A percentile compares a stretch with the other conserved stretches of the same genome.
Evolutionary conservation across 2,113 vertebrate species (phyloP).

Genomic region (Malaclemys terrapin): DNA sequence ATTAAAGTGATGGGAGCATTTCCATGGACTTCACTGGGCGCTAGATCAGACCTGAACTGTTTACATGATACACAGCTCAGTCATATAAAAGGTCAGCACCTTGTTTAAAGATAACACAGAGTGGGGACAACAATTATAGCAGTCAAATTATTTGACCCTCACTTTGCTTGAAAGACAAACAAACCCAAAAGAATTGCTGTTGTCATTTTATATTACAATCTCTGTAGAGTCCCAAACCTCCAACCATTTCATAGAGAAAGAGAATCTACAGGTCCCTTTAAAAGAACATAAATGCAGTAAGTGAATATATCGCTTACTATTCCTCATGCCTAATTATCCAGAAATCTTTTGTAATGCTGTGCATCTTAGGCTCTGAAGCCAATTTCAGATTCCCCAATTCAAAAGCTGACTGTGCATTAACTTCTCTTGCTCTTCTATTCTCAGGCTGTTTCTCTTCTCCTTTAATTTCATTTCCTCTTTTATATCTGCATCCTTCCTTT

Average conservation of each 20-base stretch:
- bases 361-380: constrained; percentile 1
- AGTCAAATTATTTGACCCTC: neutral
- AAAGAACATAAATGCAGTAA: constrained; percentile 33
- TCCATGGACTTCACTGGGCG: rapidly evolving
- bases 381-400: neutral
- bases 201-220: neutral
- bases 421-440: neutral
- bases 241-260: neutral
- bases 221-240: neutral
- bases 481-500: neutral
- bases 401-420: constrained; percentile 9
- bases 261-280: neutral
- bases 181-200: neutral
- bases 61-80: neutral
- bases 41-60: neutral
- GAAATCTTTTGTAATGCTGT: constrained; percentile 10
- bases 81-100: neutral
- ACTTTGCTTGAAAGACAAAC: neutral
- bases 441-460: neutral
- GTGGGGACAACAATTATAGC: neutral
- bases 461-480: constrained; percentile 41
- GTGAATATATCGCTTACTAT: constrained; percentile 25
- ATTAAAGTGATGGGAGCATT: neutral
- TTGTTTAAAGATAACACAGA: neutral
- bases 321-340: constrained; percentile 31